Evolutionary conservation across 2,888 invertebrate species (phyloP).

Genomic region (Danaus chrysippus): DNA sequence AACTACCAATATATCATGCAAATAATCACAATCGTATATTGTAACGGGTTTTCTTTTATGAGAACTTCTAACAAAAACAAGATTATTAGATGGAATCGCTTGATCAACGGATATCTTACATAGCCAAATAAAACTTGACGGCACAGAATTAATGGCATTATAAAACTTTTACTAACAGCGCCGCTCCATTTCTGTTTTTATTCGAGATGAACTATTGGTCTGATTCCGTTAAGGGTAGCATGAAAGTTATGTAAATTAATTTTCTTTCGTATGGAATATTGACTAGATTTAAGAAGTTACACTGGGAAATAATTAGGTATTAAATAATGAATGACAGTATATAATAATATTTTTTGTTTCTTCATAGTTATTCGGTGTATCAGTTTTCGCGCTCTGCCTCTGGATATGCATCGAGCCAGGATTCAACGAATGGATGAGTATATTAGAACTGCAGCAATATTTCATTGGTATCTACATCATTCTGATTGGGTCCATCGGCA

Average conservation of each 20-base stretch:
- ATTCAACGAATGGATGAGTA: constrained; percentile 89
- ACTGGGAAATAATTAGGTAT: no score
- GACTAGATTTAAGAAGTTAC: not conserved
- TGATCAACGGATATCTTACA: constrained; percentile 43
- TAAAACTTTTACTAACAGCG: constrained; percentile 52
- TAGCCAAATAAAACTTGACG: constrained; percentile 46
- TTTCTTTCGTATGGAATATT: not conserved
- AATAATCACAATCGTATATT: constrained; percentile 24
- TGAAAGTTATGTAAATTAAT: constrained; percentile 11
- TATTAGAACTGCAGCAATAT: constrained; percentile 85
- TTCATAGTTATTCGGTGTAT: constrained; percentile 86
- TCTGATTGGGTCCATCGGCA: constrained; percentile 83
- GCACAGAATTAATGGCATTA: constrained; percentile 60
- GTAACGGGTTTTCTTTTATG: constrained; percentile 13
- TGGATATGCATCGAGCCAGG: constrained; percentile 91
- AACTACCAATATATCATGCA: constrained; percentile 18
- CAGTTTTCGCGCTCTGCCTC: constrained; percentile 87
- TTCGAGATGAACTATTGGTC: constrained; percentile 24
- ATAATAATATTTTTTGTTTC: constrained; percentile 8
- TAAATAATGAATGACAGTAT: not conserved
- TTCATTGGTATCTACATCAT: constrained; percentile 92
- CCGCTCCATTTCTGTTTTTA: constrained; percentile 42
- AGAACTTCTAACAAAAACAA: constrained; percentile 53
- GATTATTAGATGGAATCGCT: constrained; percentile 52
- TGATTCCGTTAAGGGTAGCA: constrained; percentile 1